phyloP scores from a whole-genome alignment of 2,113 vertebrate species.

The Cheilinus undulatus region DNA sequence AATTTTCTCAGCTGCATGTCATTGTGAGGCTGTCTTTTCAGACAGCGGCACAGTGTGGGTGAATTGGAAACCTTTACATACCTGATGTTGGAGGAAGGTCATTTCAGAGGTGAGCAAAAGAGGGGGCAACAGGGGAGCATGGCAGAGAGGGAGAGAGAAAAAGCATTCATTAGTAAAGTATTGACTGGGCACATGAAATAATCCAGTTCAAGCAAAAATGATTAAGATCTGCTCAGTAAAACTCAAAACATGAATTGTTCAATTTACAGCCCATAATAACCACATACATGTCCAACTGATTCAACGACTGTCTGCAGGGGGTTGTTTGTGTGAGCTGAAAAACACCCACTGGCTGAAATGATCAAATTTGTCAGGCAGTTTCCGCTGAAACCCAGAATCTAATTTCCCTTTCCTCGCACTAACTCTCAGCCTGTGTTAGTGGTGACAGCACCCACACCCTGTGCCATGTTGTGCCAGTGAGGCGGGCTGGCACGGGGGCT shows the following conservation, averaged over 20 bases:
- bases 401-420: conserved; percentile 39
- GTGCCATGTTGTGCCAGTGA: conserved; percentile 56
- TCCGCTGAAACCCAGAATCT: conserved; percentile 41
- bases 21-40: not conserved
- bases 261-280: conserved; percentile 58
- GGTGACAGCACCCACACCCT: conserved; percentile 55
- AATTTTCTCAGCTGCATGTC: not conserved
- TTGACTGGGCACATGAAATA: conserved; percentile 7
- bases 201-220: conserved; percentile 1
- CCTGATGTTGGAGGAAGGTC: conserved; percentile 48
- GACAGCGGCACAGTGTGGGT: not conserved
- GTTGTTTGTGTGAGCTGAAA: conserved; percentile 53
- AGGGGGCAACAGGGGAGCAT: conserved; percentile 30
- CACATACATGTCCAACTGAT: conserved; percentile 65
- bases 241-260: conserved; percentile 47
- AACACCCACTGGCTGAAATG: conserved; percentile 58
- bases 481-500: conserved; percentile 60
- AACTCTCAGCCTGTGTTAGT: conserved; percentile 54
- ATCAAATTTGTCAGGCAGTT: conserved; percentile 60
- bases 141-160: conserved; percentile 50
- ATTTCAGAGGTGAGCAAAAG: conserved; percentile 10
- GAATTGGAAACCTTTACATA: conserved; percentile 52
- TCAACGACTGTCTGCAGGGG: conserved; percentile 46
- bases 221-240: conserved; percentile 23
- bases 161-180: conserved; percentile 30